phyloP scores from a whole-genome alignment of 2,888 invertebrate species.

The Drosophila atroscutellata region DNA sequence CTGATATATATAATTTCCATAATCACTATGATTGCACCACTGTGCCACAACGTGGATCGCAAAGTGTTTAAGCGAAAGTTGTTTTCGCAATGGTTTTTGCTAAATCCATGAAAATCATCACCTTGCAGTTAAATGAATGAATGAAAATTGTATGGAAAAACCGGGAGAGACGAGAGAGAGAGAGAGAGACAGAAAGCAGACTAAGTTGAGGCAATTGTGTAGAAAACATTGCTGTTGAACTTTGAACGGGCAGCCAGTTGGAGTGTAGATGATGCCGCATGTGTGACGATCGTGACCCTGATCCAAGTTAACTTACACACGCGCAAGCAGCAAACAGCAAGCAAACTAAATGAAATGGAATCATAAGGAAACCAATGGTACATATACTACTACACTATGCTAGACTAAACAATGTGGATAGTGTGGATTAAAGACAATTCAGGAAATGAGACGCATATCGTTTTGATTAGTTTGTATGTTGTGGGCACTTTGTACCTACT shows the following conservation, averaged over 20 bases:
- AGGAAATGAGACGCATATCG: slow-evolving; percentile 56
- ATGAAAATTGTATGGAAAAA: slow-evolving; percentile 40
- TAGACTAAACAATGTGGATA: background rate
- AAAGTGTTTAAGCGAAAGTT: slow-evolving; percentile 26
- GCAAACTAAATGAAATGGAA: slow-evolving; percentile 11
- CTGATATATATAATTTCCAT: background rate
- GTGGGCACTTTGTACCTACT: slow-evolving; percentile 35
- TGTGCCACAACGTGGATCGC: background rate
- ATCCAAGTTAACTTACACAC: slow-evolving; percentile 51
- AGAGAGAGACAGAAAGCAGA: background rate
- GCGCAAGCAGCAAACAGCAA: background rate
- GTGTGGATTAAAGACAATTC: slow-evolving; percentile 67
- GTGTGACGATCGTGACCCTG: slow-evolving; percentile 50
- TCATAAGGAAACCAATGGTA: slow-evolving; percentile 42
- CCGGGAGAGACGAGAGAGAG: background rate
- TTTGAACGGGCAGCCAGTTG: slow-evolving; percentile 33
- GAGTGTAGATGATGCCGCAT: slow-evolving; percentile 9
- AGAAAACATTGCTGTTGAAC: slow-evolving; percentile 19
- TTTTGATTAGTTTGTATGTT: slow-evolving; percentile 47
- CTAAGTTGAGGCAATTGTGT: background rate
- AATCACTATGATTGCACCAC: slow-evolving; percentile 3
- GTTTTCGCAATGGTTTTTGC: slow-evolving; percentile 20
- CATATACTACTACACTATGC: background rate
- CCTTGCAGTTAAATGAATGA: slow-evolving; percentile 40
- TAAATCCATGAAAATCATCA: slow-evolving; percentile 13